A percentile compares a stretch with the other conserved stretches of the same genome.
Evolutionary conservation across 2,113 vertebrate species (phyloP).

Genomic region (Pterocles gutturalis): DNA sequence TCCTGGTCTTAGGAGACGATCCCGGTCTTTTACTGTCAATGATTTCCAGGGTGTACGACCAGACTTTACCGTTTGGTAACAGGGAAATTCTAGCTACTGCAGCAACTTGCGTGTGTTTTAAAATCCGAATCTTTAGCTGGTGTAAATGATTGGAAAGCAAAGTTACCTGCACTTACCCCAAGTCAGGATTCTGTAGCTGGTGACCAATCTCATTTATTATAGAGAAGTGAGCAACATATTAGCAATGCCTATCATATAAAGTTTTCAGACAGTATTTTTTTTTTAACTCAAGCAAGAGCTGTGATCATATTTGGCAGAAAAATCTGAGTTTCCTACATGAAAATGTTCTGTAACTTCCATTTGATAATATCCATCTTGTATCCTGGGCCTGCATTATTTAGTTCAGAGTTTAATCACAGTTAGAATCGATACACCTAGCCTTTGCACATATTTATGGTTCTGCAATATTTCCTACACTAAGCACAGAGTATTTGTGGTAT

Average conservation of each 20-base stretch:
- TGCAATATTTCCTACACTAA: slow-evolving; percentile 31
- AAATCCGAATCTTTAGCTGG: not conserved
- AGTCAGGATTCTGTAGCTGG: not conserved
- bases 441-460: not conserved
- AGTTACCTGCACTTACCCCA: not conserved
- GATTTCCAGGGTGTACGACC: slow-evolving; percentile 82
- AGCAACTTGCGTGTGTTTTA: rapidly evolving
- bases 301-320: not conserved
- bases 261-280: not conserved
- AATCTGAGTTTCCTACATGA: not conserved
- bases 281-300: not conserved
- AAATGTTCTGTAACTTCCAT: not conserved
- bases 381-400: not conserved
- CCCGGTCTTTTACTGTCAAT: slow-evolving; percentile 89
- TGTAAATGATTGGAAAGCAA: not conserved
- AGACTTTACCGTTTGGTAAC: slow-evolving; percentile 77
- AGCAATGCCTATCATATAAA: not conserved
- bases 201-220: not conserved
- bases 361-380: not conserved
- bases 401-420: not conserved
- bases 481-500: not conserved
- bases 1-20: slow-evolving; percentile 84
- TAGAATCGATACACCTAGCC: not conserved
- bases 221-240: not conserved
- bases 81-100: not conserved